Evolutionary conservation across 2,113 vertebrate genomes (phyloP).

Genomic region (Melanerpes formicivorus): DNA sequence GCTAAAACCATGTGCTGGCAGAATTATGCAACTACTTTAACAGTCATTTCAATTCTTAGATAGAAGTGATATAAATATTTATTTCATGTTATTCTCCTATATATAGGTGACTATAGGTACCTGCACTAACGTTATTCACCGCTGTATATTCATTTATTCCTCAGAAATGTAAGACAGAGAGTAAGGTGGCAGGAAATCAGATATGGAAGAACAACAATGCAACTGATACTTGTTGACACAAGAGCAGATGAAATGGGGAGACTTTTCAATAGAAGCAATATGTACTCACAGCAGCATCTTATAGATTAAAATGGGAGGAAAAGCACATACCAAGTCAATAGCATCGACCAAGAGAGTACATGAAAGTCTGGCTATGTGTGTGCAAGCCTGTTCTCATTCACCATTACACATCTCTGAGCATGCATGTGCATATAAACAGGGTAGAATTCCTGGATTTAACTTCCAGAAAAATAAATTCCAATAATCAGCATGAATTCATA

Average conservation of each 20-base stretch:
- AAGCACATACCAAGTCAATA: background rate
- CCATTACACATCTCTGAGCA: background rate
- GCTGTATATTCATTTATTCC: background rate
- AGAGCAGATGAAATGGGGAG: background rate
- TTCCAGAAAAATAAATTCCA: background rate
- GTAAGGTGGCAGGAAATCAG: background rate
- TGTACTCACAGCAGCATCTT: background rate
- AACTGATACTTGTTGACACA: background rate
- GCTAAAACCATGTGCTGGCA: fast-evolving
- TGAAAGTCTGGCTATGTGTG: too few species aligned
- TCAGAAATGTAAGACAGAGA: background rate
- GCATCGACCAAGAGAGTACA: background rate
- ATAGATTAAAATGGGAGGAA: background rate
- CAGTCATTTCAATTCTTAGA: background rate
- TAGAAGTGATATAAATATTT: background rate
- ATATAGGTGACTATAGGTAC: too few species aligned
- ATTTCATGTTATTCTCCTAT: background rate
- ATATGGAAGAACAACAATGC: background rate
- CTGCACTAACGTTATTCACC: too few species aligned
- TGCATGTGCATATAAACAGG: background rate
- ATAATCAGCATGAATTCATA: background rate
- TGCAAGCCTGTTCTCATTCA: background rate
- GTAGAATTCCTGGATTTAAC: background rate
- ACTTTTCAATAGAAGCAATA: background rate
- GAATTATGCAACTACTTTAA: background rate